phyloP scores from a whole-genome alignment of 2,888 invertebrate genomes.

The Cancer borealis region DNA sequence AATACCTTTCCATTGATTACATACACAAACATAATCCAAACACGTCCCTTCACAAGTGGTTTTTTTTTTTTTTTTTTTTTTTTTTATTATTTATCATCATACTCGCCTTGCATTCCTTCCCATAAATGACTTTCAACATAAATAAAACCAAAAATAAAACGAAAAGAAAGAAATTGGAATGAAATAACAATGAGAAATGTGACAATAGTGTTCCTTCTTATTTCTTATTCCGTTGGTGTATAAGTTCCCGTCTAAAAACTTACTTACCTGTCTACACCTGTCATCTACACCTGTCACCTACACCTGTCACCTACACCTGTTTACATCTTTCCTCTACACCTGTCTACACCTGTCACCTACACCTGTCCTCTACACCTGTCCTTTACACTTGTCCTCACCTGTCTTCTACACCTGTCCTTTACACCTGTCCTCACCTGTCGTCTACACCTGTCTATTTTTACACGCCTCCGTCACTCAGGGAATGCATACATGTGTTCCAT shows the following conservation, averaged over 20 bases:
- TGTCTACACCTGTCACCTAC: not conserved
- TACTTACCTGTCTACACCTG: not conserved
- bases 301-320: not conserved
- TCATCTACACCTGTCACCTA: too few species aligned
- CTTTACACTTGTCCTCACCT: not conserved
- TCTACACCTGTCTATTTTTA: not conserved
- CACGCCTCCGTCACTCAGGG: not conserved
- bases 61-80: not conserved
- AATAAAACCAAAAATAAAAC: not conserved
- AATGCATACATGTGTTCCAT: not conserved
- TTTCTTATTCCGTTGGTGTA: not conserved
- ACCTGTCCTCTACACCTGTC: too few species aligned
- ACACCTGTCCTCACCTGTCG: too few species aligned
- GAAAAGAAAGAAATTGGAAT: not conserved
- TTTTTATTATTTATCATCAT: too few species aligned
- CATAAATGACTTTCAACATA: not conserved
- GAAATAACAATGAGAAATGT: not conserved
- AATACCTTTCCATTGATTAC: too few species aligned
- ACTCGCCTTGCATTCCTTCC: not conserved
- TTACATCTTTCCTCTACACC: too few species aligned
- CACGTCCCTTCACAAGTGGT: too few species aligned
- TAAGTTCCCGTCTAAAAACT: not conserved
- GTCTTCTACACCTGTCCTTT: not conserved
- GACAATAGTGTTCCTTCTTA: not conserved
- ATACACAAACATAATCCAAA: too few species aligned